Percentiles rank a stretch among this genome's conserved stretches.
Conservation (phyloP, 2,113 vertebrate genomes). For the Erinaceus europaeus region DNA sequence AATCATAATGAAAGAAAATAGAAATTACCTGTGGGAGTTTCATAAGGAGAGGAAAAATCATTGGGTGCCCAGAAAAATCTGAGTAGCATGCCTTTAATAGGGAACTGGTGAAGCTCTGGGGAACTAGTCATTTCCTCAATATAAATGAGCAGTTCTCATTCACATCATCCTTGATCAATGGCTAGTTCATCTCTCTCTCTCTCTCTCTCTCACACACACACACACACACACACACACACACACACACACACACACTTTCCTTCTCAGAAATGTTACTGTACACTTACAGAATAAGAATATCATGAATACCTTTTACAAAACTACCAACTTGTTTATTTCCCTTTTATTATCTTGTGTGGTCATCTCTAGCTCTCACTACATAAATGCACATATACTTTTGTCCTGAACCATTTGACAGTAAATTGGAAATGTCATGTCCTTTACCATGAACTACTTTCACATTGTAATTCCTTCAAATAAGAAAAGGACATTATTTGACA, state of each 20-base stretch:
- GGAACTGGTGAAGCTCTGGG: background rate
- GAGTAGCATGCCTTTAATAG: background rate
- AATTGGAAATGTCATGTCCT: background rate
- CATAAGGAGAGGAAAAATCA: background rate
- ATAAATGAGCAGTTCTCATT: background rate
- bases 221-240: no score
- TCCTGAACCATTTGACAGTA: background rate
- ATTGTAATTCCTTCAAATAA: background rate
- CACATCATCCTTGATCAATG: background rate
- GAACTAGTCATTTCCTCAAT: background rate
- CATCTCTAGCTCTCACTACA: background rate
- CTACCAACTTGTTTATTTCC: no score
- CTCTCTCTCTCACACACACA: background rate
- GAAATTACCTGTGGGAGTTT: background rate
- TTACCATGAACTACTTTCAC: background rate
- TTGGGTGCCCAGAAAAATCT: background rate
- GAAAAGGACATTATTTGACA: background rate
- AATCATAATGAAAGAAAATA: constrained; percentile 10
- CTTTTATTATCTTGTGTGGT: no score
- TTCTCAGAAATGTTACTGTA: no score
- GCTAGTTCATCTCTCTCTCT: background rate
- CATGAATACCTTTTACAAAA: no score
- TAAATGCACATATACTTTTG: background rate
- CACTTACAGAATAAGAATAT: no score
- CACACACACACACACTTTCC: no score